These are phyloP conservation scores for Micronisus gabar DNA, from an alignment of 2,113 vertebrate species.

Conservation along the genomic window DNA sequence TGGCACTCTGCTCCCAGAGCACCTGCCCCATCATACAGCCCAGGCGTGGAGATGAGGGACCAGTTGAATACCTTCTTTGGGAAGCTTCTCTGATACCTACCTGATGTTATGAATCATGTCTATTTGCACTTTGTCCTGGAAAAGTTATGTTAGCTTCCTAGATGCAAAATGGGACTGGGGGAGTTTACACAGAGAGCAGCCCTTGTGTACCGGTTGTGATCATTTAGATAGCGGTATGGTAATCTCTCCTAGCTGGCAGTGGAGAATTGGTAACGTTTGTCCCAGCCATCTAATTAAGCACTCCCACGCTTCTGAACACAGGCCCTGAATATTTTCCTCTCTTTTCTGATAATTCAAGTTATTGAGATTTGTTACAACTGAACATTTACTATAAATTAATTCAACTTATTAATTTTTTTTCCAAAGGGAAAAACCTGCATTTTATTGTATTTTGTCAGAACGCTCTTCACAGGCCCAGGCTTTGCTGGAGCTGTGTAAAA, in stretches of 20 bases:
- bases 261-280: not conserved
- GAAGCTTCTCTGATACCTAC: not conserved
- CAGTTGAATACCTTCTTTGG: not conserved
- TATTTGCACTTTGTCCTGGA: not conserved
- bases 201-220: not conserved
- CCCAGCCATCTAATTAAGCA: not conserved
- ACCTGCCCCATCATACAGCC: not conserved
- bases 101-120: fast-evolving
- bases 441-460: not conserved
- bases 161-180: not conserved
- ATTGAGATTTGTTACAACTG: not conserved
- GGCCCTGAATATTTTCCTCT: not conserved
- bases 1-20: not conserved
- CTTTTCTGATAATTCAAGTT: not conserved
- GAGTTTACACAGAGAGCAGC: not conserved
- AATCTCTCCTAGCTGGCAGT: not conserved
- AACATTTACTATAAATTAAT: not conserved
- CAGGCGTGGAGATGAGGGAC: not conserved
- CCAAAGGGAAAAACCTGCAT: not conserved
- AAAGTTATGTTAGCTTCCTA: not conserved
- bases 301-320: fast-evolving
- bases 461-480: not conserved
- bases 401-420: not conserved
- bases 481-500: not conserved
- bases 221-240: not conserved